Conservation (phyloP, 2,113 vertebrate genomes). For the Uria lomvia region DNA sequence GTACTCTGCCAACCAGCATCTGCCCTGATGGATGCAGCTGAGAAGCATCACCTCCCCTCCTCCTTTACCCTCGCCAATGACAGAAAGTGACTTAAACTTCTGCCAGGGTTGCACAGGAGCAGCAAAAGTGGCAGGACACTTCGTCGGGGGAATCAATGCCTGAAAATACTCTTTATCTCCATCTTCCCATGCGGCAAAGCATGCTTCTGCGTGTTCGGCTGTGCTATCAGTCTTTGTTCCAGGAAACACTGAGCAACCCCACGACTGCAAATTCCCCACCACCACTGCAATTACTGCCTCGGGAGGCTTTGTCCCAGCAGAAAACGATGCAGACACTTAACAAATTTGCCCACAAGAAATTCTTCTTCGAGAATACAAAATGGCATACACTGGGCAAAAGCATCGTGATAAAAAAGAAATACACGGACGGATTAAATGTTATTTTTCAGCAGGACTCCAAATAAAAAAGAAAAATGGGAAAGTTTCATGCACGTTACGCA, state of each 20-base stretch:
- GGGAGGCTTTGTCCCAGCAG: background rate
- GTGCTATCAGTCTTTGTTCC: background rate
- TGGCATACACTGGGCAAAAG: background rate
- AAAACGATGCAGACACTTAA: background rate
- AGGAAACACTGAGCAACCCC: background rate
- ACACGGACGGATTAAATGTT: background rate
- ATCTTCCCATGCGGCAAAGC: background rate
- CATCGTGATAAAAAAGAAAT: background rate
- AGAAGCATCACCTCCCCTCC: background rate
- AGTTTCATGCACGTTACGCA: background rate
- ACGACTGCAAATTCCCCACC: rapidly evolving
- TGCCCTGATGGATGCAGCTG: background rate
- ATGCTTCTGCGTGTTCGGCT: background rate
- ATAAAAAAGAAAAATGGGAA: background rate
- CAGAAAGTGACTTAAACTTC: background rate
- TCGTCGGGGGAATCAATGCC: rapidly evolving
- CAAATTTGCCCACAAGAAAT: background rate
- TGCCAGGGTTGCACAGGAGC: background rate
- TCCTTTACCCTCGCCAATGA: background rate
- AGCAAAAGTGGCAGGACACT: background rate
- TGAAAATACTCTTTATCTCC: background rate
- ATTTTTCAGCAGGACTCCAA: background rate
- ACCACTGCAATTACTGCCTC: no score
- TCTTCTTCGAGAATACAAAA: background rate
- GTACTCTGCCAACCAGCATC: background rate